Evolutionary conservation across 2,888 invertebrate genomes (phyloP), one percentile per base, ranked within the genome.

Genomic region (Achlya flavicornis): DNA sequence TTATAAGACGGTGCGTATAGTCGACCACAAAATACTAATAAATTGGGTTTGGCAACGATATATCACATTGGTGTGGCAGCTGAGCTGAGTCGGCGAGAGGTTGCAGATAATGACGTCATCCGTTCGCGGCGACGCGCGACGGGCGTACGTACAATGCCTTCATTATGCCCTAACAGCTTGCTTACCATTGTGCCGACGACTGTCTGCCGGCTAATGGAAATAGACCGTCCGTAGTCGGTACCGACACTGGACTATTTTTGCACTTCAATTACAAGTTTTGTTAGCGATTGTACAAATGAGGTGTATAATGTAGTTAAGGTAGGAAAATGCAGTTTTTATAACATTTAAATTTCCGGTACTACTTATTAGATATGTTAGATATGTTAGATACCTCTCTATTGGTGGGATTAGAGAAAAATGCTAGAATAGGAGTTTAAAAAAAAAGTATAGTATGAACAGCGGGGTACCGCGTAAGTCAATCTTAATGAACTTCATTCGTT

Each of bases 131-230:
- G 76, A 73, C 73, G 73, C 71, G 70, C 73, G 73, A 73, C 73
- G 73, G 72, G 70, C 73, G 73, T 75, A 74, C 78, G 75, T 79
- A 91, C 91, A 91, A 91, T 90, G 83, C 87, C 88, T 89, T 91
- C 90, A 91, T 91, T 91, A 91, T 87, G 80, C 79, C 75, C 81
- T 83, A 85, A 84, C 88, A 86, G 88, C 90, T 89, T 87, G 89
- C 90, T 88, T 86, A 86, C 88, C 83, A 90, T 89, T 88, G 87
- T 86, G 84, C 80, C 71, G 80, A 72, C 71, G 80, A 72, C 78
- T 81, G 81, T 83, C 84, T 81, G 84, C 73, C 72, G 65, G 79
- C 77, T 85, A 87, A 87, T 88, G 85, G 87, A 87, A 88, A 87
- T 84, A 83, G 77, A 80, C 74, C 72, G 76, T 65, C 61, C 58